Conservation (phyloP, 1,140 invertebrate species). For the Drosophila aff. region DNA sequence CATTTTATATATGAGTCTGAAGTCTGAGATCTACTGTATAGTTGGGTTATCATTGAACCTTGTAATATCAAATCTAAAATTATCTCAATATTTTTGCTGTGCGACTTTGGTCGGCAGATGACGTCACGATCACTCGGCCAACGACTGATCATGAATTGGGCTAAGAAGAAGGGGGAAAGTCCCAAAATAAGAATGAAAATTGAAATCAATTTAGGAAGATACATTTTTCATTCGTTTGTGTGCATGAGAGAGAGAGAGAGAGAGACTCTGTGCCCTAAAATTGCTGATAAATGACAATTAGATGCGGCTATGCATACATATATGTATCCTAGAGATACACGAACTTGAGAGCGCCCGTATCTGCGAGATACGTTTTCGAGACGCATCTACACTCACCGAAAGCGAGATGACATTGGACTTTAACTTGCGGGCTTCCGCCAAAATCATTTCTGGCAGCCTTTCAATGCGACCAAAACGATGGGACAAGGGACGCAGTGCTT, state of each 20-base stretch:
- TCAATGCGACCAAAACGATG: slow-evolving; percentile 56
- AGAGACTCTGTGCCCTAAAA: slow-evolving; percentile 51
- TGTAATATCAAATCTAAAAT: slow-evolving; percentile 16
- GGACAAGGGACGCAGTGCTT: slow-evolving; percentile 28
- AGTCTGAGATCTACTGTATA: too few species aligned
- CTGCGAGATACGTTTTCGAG: slow-evolving; percentile 45
- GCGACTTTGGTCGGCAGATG: slow-evolving; percentile 37
- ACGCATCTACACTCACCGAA: slow-evolving; percentile 41
- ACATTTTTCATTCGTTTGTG: slow-evolving; percentile 39
- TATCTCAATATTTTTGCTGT: neutral
- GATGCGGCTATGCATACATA: slow-evolving; percentile 15
- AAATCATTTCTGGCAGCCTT: slow-evolving; percentile 63
- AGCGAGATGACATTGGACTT: slow-evolving; percentile 73
- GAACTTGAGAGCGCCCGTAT: slow-evolving; percentile 17
- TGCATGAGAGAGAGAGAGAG: neutral
- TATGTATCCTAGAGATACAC: slow-evolving; percentile 1
- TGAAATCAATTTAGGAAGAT: slow-evolving; percentile 57
- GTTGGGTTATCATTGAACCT: neutral
- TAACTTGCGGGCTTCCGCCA: slow-evolving; percentile 39
- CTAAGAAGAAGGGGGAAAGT: slow-evolving; percentile 15
- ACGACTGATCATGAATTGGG: slow-evolving; percentile 56
- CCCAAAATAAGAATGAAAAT: slow-evolving; percentile 44
- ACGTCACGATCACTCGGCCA: slow-evolving; percentile 76
- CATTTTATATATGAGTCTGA: neutral
- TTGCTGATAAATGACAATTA: slow-evolving; percentile 71